A percentile compares a stretch with the other conserved stretches of the same genome.
Conservation (phyloP, 2,797 vertebrate genomes). For the Furcifer pardalis region DNA sequence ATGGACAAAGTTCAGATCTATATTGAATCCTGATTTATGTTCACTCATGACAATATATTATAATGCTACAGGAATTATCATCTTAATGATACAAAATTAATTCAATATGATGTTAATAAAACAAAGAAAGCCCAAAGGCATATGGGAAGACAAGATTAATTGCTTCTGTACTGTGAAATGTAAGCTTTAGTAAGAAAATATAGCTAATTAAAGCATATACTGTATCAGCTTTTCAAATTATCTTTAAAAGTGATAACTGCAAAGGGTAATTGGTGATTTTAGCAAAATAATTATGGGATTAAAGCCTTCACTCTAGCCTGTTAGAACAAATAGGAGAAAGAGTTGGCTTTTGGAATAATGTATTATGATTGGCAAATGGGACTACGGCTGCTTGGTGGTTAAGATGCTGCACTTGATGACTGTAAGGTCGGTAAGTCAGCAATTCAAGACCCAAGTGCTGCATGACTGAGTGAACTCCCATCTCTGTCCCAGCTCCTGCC, state of each 20-base stretch:
- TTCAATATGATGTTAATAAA: conserved; percentile 2
- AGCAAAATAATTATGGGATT: background rate
- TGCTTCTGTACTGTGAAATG: background rate
- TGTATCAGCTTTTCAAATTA: background rate
- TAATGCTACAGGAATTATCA: background rate
- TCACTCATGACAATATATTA: background rate
- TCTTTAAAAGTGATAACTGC: background rate
- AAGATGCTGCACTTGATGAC: no score
- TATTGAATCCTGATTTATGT: background rate
- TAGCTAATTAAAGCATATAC: background rate
- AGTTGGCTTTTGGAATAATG: background rate
- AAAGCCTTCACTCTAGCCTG: background rate
- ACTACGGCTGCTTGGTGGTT: no score
- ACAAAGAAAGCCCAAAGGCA: background rate
- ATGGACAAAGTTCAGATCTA: background rate
- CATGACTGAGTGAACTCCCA: no score
- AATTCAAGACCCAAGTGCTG: no score
- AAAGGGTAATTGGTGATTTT: background rate
- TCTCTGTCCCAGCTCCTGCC: no score
- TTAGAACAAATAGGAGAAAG: background rate
- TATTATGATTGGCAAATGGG: background rate
- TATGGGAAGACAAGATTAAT: background rate
- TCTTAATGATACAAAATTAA: background rate
- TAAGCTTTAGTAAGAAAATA: background rate
- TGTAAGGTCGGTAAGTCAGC: no score